Evolutionary conservation across 1,140 invertebrate species (phyloP).

Genomic region (Proctacanthus coquilletti): DNA sequence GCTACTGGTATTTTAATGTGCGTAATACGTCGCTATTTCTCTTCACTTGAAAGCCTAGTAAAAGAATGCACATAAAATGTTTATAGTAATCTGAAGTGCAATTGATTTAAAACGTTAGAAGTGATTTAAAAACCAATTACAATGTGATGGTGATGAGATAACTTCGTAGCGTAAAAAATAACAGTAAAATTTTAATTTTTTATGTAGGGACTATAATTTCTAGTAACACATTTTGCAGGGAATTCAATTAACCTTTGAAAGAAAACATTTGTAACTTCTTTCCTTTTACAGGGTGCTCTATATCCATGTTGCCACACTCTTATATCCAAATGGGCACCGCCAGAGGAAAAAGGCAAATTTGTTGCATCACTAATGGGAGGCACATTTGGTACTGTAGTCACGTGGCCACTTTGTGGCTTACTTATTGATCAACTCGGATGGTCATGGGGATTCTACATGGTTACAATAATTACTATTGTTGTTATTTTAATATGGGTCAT

Average conservation of each 20-base stretch:
- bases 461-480: constrained; percentile 42
- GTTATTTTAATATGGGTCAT: constrained; percentile 48
- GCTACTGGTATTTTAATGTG: too few relatives aligned
- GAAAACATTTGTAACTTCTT: too few relatives aligned
- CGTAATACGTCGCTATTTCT: too few relatives aligned
- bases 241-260: too few relatives aligned
- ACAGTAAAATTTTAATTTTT: constrained; percentile 1
- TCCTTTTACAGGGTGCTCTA: constrained; percentile 40
- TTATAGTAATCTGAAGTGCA: neutral
- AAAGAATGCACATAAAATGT: too few relatives aligned
- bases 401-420: constrained; percentile 50
- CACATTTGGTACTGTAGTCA: constrained; percentile 59
- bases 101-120: too few relatives aligned
- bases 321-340: constrained; percentile 57
- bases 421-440: constrained; percentile 50
- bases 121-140: too few relatives aligned
- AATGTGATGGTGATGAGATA: too few relatives aligned
- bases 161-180: too few relatives aligned
- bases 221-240: too few relatives aligned
- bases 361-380: constrained; percentile 57
- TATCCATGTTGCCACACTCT: constrained; percentile 56
- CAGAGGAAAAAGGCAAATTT: constrained; percentile 62
- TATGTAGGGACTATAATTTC: constrained; percentile 1
- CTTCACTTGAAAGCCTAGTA: too few relatives aligned
- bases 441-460: constrained; percentile 56